Conservation (phyloP, 2,797 vertebrate genomes). For the Sebastes umbrosus region DNA sequence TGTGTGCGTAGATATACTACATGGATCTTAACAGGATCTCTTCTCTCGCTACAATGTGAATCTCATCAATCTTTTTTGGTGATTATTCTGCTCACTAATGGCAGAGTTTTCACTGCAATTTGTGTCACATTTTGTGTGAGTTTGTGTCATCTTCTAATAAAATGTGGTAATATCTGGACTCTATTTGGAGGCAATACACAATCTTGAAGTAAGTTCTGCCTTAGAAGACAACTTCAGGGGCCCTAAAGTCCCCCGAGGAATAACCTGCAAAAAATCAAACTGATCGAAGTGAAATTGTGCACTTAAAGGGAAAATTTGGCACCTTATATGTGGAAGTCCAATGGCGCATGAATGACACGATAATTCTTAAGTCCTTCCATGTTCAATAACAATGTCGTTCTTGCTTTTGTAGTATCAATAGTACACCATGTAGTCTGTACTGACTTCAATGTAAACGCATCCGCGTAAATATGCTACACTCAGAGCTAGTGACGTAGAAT, state of each 20-base stretch:
- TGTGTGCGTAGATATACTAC: not conserved
- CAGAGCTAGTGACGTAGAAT: too few relatives aligned
- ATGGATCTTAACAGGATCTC: not conserved
- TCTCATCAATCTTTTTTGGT: not conserved
- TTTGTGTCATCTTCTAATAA: not conserved
- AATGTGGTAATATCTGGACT: not conserved
- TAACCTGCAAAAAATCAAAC: not conserved
- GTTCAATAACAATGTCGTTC: too few relatives aligned
- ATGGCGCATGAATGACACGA: not conserved
- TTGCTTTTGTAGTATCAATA: too few relatives aligned
- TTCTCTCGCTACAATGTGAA: not conserved
- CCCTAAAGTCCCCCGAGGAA: not conserved
- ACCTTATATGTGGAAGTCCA: not conserved
- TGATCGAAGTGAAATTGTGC: not conserved
- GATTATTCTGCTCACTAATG: not conserved
- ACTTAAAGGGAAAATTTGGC: not conserved
- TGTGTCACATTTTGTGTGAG: not conserved
- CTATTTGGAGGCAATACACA: not conserved
- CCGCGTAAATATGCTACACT: too few relatives aligned
- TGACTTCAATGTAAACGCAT: too few relatives aligned
- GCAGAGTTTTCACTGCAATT: not conserved
- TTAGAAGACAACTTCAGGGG: not conserved
- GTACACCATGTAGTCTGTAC: too few relatives aligned
- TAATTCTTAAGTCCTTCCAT: too few relatives aligned
- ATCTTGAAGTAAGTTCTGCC: not conserved